These are phyloP conservation scores for Microcebus lehilahytsara DNA, from an alignment of 2,113 vertebrate species.

Conservation along the genomic window DNA sequence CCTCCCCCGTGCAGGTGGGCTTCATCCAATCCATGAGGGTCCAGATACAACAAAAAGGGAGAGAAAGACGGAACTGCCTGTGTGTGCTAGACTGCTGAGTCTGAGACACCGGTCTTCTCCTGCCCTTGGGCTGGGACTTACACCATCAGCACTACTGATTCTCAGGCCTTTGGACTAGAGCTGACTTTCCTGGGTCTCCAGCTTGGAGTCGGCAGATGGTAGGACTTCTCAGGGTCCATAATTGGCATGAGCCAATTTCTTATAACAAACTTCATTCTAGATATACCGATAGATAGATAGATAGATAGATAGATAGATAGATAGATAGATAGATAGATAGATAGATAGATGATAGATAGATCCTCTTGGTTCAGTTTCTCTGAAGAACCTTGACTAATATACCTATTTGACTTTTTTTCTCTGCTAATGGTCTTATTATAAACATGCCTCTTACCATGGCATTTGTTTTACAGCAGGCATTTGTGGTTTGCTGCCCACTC, in stretches of 20 bases:
- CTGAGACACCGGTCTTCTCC: not conserved
- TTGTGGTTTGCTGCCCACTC: not conserved
- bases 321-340: too few species aligned
- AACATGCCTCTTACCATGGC: not conserved
- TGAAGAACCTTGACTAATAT: not conserved
- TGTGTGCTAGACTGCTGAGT: not conserved
- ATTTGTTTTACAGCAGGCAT: not conserved
- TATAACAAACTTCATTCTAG: not conserved
- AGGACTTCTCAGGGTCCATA: not conserved
- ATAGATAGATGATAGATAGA: not conserved
- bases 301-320: too few species aligned
- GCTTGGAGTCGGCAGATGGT: not conserved
- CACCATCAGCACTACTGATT: not conserved
- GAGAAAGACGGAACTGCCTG: not conserved
- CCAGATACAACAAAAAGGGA: not conserved
- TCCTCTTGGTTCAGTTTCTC: not conserved
- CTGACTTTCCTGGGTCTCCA: not conserved
- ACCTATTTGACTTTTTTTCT: not conserved
- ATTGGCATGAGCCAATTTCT: not conserved
- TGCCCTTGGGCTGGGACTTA: not conserved
- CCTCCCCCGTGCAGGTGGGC: not conserved
- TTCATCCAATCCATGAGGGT: not conserved
- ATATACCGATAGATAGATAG: not conserved
- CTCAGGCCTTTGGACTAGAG: not conserved
- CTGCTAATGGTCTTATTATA: not conserved